These are phyloP conservation scores for Panthera uncia DNA, from an alignment of 2,113 vertebrate species.

Conservation along the genomic window DNA sequence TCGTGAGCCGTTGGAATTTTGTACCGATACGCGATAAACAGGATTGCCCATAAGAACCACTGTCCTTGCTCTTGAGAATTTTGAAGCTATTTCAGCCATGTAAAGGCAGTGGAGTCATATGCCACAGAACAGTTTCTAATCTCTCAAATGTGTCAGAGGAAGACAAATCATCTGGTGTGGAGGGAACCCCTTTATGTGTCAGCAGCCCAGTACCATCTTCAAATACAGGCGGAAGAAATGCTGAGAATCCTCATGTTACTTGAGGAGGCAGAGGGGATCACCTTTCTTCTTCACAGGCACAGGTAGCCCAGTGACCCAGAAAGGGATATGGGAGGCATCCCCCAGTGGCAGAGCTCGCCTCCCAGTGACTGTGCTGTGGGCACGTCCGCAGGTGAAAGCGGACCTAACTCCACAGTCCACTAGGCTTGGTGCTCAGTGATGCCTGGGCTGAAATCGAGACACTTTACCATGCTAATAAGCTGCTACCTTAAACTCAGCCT, in stretches of 20 bases:
- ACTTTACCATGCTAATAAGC: background rate
- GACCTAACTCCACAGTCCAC: background rate
- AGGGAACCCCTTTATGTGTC: background rate
- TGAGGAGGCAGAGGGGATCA: background rate
- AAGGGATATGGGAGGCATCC: background rate
- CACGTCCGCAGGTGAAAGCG: background rate
- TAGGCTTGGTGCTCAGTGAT: background rate
- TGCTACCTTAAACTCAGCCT: background rate
- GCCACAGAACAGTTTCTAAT: background rate
- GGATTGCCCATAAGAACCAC: background rate
- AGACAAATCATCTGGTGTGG: background rate
- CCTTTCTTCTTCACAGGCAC: slow-evolving; percentile 56
- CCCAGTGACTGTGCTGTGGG: background rate
- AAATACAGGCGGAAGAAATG: background rate
- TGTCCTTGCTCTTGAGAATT: background rate
- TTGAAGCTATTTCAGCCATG: background rate
- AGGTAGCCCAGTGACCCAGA: slow-evolving; percentile 60
- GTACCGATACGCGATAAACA: background rate
- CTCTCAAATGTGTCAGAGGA: background rate
- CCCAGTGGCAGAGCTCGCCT: background rate
- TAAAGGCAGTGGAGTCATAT: background rate
- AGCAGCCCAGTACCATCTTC: background rate
- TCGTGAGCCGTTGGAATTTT: slow-evolving; percentile 40
- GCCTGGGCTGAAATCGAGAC: background rate
- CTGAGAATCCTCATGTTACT: background rate